A percentile compares a stretch with the other conserved stretches of the same genome.
These are phyloP conservation scores for Phallusia fumigata DNA, from an alignment of 23 tunicate genomes.

Conservation along the genomic window DNA sequence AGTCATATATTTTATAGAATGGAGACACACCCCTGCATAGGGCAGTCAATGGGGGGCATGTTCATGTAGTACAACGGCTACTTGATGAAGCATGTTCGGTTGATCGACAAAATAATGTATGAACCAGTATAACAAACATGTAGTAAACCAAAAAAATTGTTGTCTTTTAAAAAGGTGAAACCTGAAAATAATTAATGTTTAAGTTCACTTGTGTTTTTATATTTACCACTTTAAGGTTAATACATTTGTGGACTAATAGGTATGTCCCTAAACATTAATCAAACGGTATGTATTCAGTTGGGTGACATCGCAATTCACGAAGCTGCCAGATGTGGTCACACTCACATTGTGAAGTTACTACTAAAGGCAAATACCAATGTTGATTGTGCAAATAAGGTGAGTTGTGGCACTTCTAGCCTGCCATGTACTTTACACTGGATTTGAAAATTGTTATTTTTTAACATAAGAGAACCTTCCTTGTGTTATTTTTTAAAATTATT, in stretches of 20 bases:
- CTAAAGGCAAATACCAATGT: conserved; percentile 38
- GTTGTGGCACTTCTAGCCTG: not conserved
- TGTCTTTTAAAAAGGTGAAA: too few species aligned
- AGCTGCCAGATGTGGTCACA: conserved; percentile 59
- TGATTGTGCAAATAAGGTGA: conserved; percentile 47
- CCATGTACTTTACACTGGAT: too few species aligned
- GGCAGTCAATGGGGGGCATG: conserved; percentile 46
- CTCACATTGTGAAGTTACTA: conserved; percentile 37
- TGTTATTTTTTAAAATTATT: too few species aligned
- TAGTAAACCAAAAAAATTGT: not conserved
- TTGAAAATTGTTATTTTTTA: too few species aligned
- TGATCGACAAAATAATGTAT: conserved; percentile 53
- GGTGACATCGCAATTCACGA: conserved; percentile 71
- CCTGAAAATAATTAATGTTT: too few species aligned
- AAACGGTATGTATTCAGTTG: conserved; percentile 26
- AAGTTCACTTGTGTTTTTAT: too few species aligned
- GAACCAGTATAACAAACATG: not conserved
- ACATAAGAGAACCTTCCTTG: too few species aligned
- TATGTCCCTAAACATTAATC: too few species aligned
- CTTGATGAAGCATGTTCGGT: conserved; percentile 60
- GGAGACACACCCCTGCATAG: conserved; percentile 68
- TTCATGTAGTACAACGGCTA: conserved; percentile 38
- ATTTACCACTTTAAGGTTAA: too few species aligned
- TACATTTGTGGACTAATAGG: too few species aligned
- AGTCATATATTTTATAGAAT: conserved; percentile 27